Evolutionary conservation across 2,113 vertebrate species (phyloP).

Genomic region (Typhlomys cinereus): DNA sequence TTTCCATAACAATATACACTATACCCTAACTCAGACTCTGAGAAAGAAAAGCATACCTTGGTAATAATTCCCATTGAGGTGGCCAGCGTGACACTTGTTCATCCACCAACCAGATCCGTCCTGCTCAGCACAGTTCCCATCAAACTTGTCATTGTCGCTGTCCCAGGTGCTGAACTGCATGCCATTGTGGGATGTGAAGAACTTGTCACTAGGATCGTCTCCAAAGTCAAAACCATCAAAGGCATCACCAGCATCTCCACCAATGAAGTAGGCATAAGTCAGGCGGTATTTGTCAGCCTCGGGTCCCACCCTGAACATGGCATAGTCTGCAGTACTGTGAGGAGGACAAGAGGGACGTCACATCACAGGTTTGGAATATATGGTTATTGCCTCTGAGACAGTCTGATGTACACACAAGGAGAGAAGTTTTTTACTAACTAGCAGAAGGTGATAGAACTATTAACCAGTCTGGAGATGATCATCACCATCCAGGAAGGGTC

Average conservation of each 20-base stretch:
- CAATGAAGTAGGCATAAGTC: slow-evolving; percentile 90
- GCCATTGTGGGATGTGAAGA: slow-evolving; percentile 93
- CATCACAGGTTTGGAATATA: neutral
- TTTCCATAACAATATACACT: neutral
- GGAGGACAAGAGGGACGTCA: neutral
- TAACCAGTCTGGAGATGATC: neutral
- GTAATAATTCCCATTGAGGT: slow-evolving; percentile 97
- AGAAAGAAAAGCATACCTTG: slow-evolving; percentile 77
- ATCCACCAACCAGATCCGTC: slow-evolving; percentile 99
- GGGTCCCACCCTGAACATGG: slow-evolving; percentile 88
- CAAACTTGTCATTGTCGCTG: slow-evolving; percentile 93
- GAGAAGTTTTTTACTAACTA: neutral
- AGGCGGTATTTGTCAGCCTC: slow-evolving; percentile 93
- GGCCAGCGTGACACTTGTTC: slow-evolving; percentile 96
- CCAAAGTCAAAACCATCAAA: slow-evolving; percentile 93
- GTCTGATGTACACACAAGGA: neutral
- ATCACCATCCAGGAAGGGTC: neutral
- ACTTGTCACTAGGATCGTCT: slow-evolving; percentile 92
- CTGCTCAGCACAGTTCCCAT: slow-evolving; percentile 93
- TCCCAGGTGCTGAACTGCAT: slow-evolving; percentile 95
- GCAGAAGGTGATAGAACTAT: neutral
- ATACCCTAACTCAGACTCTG: neutral
- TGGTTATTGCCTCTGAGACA: neutral
- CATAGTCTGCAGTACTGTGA: slow-evolving; percentile 93
- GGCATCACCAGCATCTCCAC: slow-evolving; percentile 94